phyloP scores from a whole-genome alignment of 2,888 invertebrate genomes.

The Drosophila neonasuta region DNA sequence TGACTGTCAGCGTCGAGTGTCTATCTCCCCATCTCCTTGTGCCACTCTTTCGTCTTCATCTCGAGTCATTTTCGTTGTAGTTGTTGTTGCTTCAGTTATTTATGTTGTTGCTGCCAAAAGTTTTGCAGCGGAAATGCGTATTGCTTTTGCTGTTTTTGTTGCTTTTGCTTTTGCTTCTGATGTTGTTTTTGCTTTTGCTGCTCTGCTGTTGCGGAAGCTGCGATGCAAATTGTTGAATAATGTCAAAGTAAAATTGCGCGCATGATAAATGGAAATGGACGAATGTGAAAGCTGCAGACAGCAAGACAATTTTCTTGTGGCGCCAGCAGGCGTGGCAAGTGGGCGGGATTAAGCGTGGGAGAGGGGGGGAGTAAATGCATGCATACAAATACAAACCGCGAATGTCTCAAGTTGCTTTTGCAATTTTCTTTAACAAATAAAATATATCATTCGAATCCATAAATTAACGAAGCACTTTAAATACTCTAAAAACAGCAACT shows the following conservation, averaged over 20 bases:
- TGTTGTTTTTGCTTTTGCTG: constrained; percentile 13
- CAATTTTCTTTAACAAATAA: too few relatives aligned
- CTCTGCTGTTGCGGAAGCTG: constrained; percentile 56
- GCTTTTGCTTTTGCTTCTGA: constrained; percentile 5
- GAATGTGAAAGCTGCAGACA: constrained; percentile 40
- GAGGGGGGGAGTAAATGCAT: not conserved
- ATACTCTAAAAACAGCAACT: not conserved
- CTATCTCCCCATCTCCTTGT: constrained; percentile 14
- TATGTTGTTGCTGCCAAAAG: constrained; percentile 54
- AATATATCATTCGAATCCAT: too few relatives aligned
- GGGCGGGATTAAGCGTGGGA: not conserved
- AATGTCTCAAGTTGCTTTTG: not conserved
- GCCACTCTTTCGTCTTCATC: constrained; percentile 3
- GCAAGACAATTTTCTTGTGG: constrained; percentile 23
- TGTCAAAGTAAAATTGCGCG: constrained; percentile 69
- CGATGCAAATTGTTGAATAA: constrained; percentile 72
- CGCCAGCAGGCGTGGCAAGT: constrained; percentile 1
- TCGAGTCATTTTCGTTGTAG: constrained; percentile 9
- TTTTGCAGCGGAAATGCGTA: constrained; percentile 62
- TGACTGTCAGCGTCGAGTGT: constrained; percentile 28
- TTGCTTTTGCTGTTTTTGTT: constrained; percentile 11
- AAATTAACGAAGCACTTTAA: not conserved
- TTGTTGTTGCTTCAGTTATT: constrained; percentile 29
- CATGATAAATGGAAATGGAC: constrained; percentile 52
- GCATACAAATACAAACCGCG: not conserved